Evolutionary conservation across 2,113 vertebrate species (phyloP), one percentile per base, ranked within the genome.

Genomic region (Cisticola juncidis): DNA sequence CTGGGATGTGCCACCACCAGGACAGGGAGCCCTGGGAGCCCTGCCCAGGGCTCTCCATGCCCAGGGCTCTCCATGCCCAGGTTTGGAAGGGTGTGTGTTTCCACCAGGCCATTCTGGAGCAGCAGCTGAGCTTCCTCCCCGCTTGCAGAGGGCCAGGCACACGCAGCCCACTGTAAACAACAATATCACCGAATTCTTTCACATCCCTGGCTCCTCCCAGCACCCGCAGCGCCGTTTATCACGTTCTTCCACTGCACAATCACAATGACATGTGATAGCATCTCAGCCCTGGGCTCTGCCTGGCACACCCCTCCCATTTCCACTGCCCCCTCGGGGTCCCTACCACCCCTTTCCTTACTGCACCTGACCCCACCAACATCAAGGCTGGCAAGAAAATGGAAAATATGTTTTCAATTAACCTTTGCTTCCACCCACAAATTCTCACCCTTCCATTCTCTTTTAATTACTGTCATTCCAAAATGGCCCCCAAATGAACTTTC

Each of bases 401-500:
- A 96, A 97, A 81, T 42, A 29, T 2, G 42, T 38, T 92, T 89
- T 78, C 81, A 95, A 88, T 97, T 92, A 95, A 96, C 96, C 94
- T 96, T 79, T 93, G 89, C 89, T 78, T 85, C 74, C 86, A 94
- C 93, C 70, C 80, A 40, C 77, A 68, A 57, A 80, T 91, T 95
- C 90, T 94, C 86, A 93, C 61, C 91, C 87, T 95, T 94, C 85
- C 89, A 93, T 65, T 95, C 92, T 78, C 84, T 94, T 90, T 90
- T 94, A 92, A 96, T 95, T 90, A 51, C 65, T 79, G 62, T 70
- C 65, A 90, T 94, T 92, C 94, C 93, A 96, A 96, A 97, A 95
- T 84, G 95, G 92, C 92, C 93, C 85, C 70, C 77, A 96, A 96
- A 92, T 95, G 95, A 92, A 97, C 95, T 96, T 95, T 92, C 96